phyloP scores from a whole-genome alignment of 2,113 vertebrate genomes.

The Erythrolamprus reginae region DNA sequence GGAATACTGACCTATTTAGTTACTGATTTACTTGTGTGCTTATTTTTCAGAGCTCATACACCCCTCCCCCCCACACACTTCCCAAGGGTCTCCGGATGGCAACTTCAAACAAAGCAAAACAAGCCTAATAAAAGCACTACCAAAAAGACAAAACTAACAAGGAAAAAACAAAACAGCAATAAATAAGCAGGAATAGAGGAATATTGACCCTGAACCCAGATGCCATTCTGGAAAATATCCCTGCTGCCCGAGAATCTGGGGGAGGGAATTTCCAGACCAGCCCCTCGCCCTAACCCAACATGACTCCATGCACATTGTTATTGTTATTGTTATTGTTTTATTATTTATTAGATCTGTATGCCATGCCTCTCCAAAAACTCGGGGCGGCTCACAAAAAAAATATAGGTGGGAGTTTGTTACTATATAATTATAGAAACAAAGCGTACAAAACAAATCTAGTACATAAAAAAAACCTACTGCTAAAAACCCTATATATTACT shows the following conservation, averaged over 20 bases:
- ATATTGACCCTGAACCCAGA: not conserved
- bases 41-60: not conserved
- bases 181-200: not conserved
- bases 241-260: not conserved
- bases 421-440: no score
- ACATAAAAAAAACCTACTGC: no score
- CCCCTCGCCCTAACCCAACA: not conserved
- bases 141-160: not conserved
- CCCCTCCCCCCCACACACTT: no score
- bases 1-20: not conserved
- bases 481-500: no score
- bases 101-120: not conserved
- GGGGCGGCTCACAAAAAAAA: no score
- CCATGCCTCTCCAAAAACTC: no score
- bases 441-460: no score
- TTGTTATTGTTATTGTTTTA: no score
- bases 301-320: not conserved
- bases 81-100: not conserved
- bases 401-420: no score
- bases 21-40: not conserved
- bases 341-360: no score
- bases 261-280: not conserved
- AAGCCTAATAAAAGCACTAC: not conserved
- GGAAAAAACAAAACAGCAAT: not conserved
- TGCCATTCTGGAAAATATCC: not conserved